Evolutionary conservation across 2,888 invertebrate genomes (phyloP).

Genomic region (Listrodromus nycthemerus): DNA sequence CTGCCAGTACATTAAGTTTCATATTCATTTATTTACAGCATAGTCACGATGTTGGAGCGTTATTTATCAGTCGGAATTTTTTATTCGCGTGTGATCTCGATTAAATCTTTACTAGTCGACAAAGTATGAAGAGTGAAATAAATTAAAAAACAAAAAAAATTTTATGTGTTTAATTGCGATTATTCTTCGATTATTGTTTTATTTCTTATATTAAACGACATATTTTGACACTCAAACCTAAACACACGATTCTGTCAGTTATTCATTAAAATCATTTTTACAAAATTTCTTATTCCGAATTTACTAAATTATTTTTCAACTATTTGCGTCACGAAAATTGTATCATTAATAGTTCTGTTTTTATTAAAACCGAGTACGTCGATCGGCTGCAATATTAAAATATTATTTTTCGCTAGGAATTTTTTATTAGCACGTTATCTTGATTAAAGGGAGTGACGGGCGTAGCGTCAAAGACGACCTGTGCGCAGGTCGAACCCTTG

Average conservation of each 20-base stretch:
- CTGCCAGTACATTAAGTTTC: too few species aligned
- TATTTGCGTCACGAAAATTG: constrained; percentile 29
- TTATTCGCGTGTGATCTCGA: not conserved
- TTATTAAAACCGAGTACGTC: not conserved
- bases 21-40: too few species aligned
- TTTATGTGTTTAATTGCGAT: too few species aligned
- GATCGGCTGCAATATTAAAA: constrained; percentile 35
- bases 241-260: not conserved
- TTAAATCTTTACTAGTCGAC: constrained; percentile 52
- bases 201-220: constrained; percentile 42
- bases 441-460: constrained; percentile 37
- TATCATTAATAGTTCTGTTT: constrained; percentile 20
- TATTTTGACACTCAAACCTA: not conserved
- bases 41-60: not conserved
- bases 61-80: too few species aligned
- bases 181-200: constrained; percentile 48
- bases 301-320: too few species aligned
- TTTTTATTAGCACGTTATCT: constrained; percentile 51
- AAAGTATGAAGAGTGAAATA: constrained; percentile 35
- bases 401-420: constrained; percentile 39
- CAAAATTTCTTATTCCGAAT: too few species aligned
- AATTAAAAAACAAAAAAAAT: constrained; percentile 47
- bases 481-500: constrained; percentile 3
- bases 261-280: too few species aligned
- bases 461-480: constrained; percentile 27